Conservation (phyloP, 2,113 vertebrate genomes). For the Rutilus rutilus region DNA sequence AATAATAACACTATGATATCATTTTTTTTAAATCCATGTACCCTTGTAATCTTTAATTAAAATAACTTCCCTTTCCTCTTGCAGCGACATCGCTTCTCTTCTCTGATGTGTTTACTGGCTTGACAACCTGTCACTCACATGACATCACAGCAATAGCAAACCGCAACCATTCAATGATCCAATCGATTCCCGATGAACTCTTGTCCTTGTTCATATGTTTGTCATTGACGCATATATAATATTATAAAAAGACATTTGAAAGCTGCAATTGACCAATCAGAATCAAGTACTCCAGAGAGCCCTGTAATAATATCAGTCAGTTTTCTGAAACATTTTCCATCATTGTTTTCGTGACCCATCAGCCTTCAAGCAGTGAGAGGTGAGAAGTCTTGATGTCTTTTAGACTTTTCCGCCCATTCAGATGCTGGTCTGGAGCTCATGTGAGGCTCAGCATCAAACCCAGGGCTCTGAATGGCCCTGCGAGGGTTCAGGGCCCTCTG, state of each 20-base stretch:
- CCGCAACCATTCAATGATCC: too few species aligned
- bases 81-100: too few species aligned
- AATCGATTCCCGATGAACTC: too few species aligned
- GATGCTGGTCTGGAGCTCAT: constrained; percentile 22
- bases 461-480: constrained; percentile 18
- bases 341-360: background rate
- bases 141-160: too few species aligned
- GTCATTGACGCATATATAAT: too few species aligned
- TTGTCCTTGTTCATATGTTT: too few species aligned
- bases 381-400: constrained; percentile 12
- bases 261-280: background rate
- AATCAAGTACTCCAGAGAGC: background rate
- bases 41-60: too few species aligned
- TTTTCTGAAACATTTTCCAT: background rate
- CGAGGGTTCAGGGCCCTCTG: constrained; percentile 22
- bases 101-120: too few species aligned
- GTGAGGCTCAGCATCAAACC: constrained; percentile 11
- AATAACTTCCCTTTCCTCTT: too few species aligned
- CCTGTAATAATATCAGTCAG: background rate
- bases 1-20: too few species aligned
- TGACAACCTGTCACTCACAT: too few species aligned
- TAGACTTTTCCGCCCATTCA: constrained; percentile 24
- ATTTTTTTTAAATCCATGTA: too few species aligned
- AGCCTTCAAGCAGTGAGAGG: background rate
- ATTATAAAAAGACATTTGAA: background rate